These are phyloP conservation scores for Sebastes cheni DNA, from an alignment of 2,797 vertebrate species.

Conservation along the genomic window DNA sequence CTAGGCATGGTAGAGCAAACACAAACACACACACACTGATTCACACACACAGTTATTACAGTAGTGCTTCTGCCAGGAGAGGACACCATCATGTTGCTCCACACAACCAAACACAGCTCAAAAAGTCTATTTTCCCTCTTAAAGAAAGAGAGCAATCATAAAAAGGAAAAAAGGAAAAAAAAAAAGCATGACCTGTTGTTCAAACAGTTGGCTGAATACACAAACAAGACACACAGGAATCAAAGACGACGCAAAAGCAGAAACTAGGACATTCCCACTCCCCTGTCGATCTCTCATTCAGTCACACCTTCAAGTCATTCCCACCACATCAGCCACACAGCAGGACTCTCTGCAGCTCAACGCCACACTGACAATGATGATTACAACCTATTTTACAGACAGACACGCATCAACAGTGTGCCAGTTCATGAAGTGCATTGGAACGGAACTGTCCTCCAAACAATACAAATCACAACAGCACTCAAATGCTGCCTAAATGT, in stretches of 20 bases:
- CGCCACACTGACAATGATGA: constrained; percentile 22
- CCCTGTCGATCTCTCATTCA: constrained; percentile 32
- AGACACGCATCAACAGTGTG: constrained; percentile 4
- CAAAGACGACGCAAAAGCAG: background rate
- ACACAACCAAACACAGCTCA: background rate
- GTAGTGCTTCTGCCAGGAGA: background rate
- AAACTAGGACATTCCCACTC: constrained; percentile 44
- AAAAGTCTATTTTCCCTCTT: background rate
- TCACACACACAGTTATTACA: background rate
- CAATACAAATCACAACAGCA: constrained; percentile 1
- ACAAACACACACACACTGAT: constrained; percentile 1
- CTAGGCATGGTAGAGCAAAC: constrained; percentile 31
- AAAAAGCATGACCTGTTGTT: constrained; percentile 1
- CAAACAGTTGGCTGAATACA: constrained; percentile 1
- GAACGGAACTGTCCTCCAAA: constrained; percentile 13
- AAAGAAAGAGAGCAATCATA: background rate
- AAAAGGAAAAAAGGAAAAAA: background rate
- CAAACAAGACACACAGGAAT: background rate
- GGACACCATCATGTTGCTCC: background rate
- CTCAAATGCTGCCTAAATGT: background rate
- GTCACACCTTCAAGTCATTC: constrained; percentile 43
- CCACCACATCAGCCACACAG: constrained; percentile 45
- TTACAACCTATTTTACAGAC: constrained; percentile 18
- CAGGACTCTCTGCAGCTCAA: constrained; percentile 11
- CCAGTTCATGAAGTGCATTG: constrained; percentile 4